phyloP scores from a whole-genome alignment of 2,888 invertebrate species.

The Plagodis dolabraria region DNA sequence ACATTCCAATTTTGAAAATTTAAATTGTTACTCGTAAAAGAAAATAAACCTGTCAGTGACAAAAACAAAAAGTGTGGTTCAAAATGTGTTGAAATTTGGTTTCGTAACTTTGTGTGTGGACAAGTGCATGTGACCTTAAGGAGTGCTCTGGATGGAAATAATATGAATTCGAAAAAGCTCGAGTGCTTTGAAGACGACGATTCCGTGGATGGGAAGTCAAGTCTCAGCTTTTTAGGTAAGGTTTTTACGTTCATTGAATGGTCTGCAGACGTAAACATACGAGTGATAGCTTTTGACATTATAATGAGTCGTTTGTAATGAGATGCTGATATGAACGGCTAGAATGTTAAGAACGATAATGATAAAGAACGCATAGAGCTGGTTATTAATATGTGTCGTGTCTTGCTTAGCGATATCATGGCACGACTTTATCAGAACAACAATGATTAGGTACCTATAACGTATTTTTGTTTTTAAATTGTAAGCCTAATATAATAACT shows the following conservation, averaged over 20 bases:
- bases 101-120: constrained; percentile 52
- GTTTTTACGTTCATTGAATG: constrained; percentile 35
- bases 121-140: constrained; percentile 75
- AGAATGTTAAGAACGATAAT: constrained; percentile 34
- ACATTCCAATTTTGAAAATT: constrained; percentile 68
- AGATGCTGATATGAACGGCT: constrained; percentile 29
- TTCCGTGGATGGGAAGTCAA: constrained; percentile 77
- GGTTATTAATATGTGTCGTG: constrained; percentile 48
- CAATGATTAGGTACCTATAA: too few relatives aligned
- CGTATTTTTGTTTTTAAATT: background rate
- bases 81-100: constrained; percentile 30
- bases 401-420: constrained; percentile 41
- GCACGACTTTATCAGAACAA: constrained; percentile 37
- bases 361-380: constrained; percentile 44
- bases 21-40: constrained; percentile 48
- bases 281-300: constrained; percentile 44
- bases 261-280: constrained; percentile 26
- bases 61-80: constrained; percentile 18
- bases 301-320: constrained; percentile 29
- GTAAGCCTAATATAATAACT: too few relatives aligned
- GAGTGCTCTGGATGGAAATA: constrained; percentile 48
- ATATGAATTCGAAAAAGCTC: constrained; percentile 82
- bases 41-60: constrained; percentile 42
- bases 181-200: constrained; percentile 76
- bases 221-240: constrained; percentile 82